phyloP scores from a whole-genome alignment of 2,113 vertebrate species.

The Otolemur garnettii region DNA sequence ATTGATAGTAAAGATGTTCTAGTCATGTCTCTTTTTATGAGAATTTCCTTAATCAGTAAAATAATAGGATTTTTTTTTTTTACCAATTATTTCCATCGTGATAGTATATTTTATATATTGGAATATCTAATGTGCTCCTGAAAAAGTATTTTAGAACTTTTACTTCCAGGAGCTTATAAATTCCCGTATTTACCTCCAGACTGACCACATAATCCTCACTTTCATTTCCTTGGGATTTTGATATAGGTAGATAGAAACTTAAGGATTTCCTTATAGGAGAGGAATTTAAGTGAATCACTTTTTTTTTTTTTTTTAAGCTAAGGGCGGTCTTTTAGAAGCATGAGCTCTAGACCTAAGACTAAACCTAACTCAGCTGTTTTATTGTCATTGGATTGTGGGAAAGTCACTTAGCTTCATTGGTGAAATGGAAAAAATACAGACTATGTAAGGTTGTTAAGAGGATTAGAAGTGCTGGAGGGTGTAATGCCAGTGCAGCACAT shows the following conservation, averaged over 20 bases:
- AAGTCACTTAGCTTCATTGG: slow-evolving; percentile 5
- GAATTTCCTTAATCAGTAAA: slow-evolving; percentile 61
- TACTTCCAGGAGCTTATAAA: slow-evolving; percentile 17
- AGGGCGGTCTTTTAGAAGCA: background rate
- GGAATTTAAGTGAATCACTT: background rate
- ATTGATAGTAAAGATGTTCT: background rate
- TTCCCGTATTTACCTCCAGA: background rate
- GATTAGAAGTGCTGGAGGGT: background rate
- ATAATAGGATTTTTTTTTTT: background rate
- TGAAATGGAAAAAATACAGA: background rate
- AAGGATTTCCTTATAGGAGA: background rate
- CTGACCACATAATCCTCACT: background rate
- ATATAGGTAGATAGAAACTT: slow-evolving; percentile 13
- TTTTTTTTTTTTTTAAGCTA: background rate
- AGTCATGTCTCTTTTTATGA: slow-evolving; percentile 7
- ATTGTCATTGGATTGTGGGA: background rate
- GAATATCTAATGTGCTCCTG: slow-evolving; percentile 5
- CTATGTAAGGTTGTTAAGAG: background rate
- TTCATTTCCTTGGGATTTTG: background rate
- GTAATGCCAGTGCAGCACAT: background rate
- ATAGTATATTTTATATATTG: slow-evolving; percentile 43
- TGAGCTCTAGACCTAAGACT: background rate
- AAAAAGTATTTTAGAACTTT: slow-evolving; percentile 39
- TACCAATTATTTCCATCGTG: background rate
- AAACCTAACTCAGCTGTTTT: background rate